Evolutionary conservation across 1,140 invertebrate species (phyloP), one percentile per base, ranked within the genome.

Genomic region (Chlorops oryzae): DNA sequence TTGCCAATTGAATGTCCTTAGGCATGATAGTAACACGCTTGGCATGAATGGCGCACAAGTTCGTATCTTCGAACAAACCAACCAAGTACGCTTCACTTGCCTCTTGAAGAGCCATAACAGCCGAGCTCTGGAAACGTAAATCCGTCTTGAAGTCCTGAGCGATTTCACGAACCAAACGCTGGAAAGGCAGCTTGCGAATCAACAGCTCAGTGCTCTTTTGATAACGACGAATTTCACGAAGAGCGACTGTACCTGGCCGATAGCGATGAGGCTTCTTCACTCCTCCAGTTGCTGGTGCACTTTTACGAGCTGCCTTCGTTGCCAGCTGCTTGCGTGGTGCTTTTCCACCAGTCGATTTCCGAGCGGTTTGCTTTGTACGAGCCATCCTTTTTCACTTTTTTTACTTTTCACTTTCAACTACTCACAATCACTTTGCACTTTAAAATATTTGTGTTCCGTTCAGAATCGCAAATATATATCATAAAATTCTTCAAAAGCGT

Each of bases 1-100:
- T 80, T 39, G 89, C 90, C 56, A 92, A 75, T 72, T 96, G 92
- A 63, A 96, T 96, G 69, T 95, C 92, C 77, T 94, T 95, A 46
- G 92, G 91, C 91, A 95, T 95, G 67, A 96, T 95, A 56, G 92
- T 95, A 28, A 96, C 91, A 64, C 91, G 83, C 74, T 94, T 94
- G 54, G 91, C 91, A 67, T 95, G 91, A 72, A 94, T 94, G 54
- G 91, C 90, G 76, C 90, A 93, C 80, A 93, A 80, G 75, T 94
- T 93, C 52, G 90, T 92, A 74, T 93, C 90, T 82, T 95, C 90
- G 74, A 95, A 94, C 10, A 94, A 78, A 62, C 90, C 90, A 35
- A 94, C 90, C 23, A 94, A 74, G 72, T 93, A 94, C 10, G 91
- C 90, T 76, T 95, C 91, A 59, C 85, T 88, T 15, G 91, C 90